phyloP scores from a whole-genome alignment of 2,113 vertebrate genomes.

The Corydoras sp. region DNA sequence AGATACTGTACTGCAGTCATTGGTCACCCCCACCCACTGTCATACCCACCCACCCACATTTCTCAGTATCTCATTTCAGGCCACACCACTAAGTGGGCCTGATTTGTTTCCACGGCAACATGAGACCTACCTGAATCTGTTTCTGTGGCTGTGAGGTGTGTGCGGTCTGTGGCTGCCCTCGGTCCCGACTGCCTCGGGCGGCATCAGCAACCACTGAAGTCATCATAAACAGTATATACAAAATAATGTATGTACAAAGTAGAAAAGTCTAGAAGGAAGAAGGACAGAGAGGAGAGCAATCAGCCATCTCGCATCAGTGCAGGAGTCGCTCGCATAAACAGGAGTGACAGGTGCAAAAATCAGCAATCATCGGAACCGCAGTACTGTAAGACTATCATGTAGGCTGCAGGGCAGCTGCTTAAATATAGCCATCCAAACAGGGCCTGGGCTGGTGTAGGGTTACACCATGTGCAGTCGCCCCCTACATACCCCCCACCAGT shows the following conservation, averaged over 20 bases:
- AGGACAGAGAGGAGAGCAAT: neutral
- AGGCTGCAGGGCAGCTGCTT: conserved; percentile 56
- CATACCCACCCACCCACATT: neutral
- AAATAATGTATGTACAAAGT: conserved; percentile 99
- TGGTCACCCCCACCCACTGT: neutral
- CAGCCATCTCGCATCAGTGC: neutral
- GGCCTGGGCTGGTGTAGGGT: conserved; percentile 61
- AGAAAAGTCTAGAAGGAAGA: conserved; percentile 84
- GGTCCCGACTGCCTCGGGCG: conserved; percentile 83
- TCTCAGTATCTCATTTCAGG: neutral
- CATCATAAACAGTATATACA: conserved; percentile 99
- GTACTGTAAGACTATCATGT: conserved; percentile 61
- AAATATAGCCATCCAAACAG: conserved; percentile 64
- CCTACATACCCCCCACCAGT: neutral
- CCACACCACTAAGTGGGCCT: neutral
- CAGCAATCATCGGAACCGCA: conserved; percentile 6
- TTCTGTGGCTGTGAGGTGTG: conserved; percentile 85
- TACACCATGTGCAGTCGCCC: conserved; percentile 46
- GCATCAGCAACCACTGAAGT: conserved; percentile 92
- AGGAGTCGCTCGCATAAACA: neutral
- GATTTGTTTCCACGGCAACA: neutral
- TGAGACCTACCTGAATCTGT: conserved; percentile 83
- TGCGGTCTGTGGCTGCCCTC: conserved; percentile 72
- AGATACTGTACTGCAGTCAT: no score
- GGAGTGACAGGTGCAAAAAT: conserved; percentile 30